phyloP scores from a whole-genome alignment of 2,888 invertebrate species.

The Tethea ocularis region DNA sequence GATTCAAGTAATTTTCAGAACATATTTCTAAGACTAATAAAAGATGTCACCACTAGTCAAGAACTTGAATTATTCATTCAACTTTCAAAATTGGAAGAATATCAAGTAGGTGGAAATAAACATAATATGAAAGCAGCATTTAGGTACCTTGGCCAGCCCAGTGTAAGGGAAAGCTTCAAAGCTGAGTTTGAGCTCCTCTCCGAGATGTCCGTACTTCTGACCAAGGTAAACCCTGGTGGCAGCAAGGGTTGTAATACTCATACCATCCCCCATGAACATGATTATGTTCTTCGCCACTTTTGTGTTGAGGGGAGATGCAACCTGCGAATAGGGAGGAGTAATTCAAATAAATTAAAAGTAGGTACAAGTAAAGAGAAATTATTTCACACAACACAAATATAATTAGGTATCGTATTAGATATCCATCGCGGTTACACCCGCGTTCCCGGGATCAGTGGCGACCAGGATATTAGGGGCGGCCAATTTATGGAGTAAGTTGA shows the following conservation, averaged over 20 bases:
- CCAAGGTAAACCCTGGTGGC: constrained; percentile 90
- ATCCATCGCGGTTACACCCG: neutral
- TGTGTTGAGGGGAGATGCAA: constrained; percentile 53
- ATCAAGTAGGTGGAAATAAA: too few species aligned
- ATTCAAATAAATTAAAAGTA: neutral
- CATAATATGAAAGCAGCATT: too few species aligned
- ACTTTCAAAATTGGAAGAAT: too few species aligned
- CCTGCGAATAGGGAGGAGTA: constrained; percentile 41
- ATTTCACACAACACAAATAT: too few species aligned
- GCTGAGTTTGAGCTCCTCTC: constrained; percentile 87
- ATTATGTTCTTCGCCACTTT: constrained; percentile 86
- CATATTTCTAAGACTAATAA: neutral
- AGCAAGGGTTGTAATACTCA: constrained; percentile 92
- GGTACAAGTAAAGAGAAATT: too few species aligned
- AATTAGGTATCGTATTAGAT: too few species aligned
- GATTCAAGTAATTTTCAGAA: neutral
- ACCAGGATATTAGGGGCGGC: too few species aligned
- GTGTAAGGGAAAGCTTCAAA: constrained; percentile 91
- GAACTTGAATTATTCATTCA: too few species aligned
- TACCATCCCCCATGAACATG: constrained; percentile 93
- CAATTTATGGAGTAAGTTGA: too few species aligned
- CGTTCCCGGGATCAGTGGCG: too few species aligned
- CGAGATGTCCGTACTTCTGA: constrained; percentile 80
- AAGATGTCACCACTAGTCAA: neutral
- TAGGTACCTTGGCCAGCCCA: constrained; percentile 88